These are phyloP conservation scores for Diachrysia chrysitis DNA, from an alignment of 2,888 invertebrate genomes.

Conservation along the genomic window DNA sequence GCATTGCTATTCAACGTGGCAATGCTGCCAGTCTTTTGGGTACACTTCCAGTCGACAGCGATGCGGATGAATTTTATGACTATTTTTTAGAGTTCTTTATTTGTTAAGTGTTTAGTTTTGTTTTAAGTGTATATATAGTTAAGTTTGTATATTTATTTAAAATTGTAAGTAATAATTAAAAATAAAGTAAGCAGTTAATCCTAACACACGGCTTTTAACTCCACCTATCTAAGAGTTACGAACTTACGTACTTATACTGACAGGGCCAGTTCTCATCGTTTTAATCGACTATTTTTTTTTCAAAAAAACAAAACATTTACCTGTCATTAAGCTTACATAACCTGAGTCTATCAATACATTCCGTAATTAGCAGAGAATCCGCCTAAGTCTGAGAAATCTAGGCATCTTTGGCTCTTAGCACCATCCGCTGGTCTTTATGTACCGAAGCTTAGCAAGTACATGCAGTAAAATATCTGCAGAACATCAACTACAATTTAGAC, in stretches of 20 bases:
- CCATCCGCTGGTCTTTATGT: slow-evolving; percentile 37
- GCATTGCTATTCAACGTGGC: too few species aligned
- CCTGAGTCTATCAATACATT: slow-evolving; percentile 39
- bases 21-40: too few species aligned
- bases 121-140: too few species aligned
- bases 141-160: too few species aligned
- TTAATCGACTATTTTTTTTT: not conserved
- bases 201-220: too few species aligned
- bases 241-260: not conserved
- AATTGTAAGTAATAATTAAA: too few species aligned
- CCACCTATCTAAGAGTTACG: too few species aligned
- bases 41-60: too few species aligned
- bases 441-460: slow-evolving; percentile 12
- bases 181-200: too few species aligned
- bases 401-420: slow-evolving; percentile 32
- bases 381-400: slow-evolving; percentile 32
- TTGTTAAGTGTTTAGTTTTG: too few species aligned
- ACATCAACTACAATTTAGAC: slow-evolving; percentile 7
- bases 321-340: slow-evolving; percentile 19
- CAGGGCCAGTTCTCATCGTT: not conserved
- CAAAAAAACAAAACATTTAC: not conserved
- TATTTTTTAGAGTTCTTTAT: too few species aligned
- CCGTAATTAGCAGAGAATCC: slow-evolving; percentile 26
- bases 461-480: slow-evolving; percentile 12
- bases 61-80: too few species aligned